Percentiles rank a stretch among this genome's conserved stretches.
These are phyloP conservation scores for Neodiprion pinetum DNA, from an alignment of 1,140 invertebrate species.

Conservation along the genomic window DNA sequence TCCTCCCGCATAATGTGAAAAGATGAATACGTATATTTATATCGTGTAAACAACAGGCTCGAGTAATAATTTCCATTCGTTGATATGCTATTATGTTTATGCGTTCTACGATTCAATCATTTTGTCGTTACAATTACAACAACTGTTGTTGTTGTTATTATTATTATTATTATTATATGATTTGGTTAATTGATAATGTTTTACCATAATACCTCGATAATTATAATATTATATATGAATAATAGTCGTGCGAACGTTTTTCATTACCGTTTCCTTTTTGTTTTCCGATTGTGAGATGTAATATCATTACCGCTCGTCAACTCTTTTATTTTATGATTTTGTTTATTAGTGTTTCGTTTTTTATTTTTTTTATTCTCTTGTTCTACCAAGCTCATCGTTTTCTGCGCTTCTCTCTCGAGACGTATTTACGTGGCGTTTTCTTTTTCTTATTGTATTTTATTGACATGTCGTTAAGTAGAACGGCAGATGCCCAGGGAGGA, in stretches of 20 bases:
- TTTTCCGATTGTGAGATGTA: conserved; percentile 21
- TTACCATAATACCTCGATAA: no score
- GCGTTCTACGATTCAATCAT: conserved; percentile 8
- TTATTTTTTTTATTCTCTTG: conserved; percentile 16
- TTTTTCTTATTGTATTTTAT: background rate
- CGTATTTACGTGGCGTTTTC: background rate
- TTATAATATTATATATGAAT: no score
- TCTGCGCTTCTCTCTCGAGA: background rate
- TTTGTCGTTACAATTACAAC: background rate
- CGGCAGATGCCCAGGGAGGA: background rate
- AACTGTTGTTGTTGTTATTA: background rate
- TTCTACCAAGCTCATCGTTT: conserved; percentile 21
- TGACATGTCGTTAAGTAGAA: background rate
- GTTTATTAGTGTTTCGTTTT: conserved; percentile 10
- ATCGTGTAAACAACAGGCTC: background rate
- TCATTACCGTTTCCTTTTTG: conserved; percentile 12
- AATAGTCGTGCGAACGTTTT: background rate
- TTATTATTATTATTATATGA: background rate
- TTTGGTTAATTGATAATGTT: background rate
- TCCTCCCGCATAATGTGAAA: background rate
- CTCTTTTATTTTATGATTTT: conserved; percentile 1
- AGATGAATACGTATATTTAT: background rate
- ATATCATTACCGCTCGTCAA: conserved; percentile 12
- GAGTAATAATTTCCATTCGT: background rate
- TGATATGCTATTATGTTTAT: conserved; percentile 16